These are phyloP conservation scores for Ataeniobius toweri DNA, from an alignment of 2,797 vertebrate genomes.

Conservation along the genomic window DNA sequence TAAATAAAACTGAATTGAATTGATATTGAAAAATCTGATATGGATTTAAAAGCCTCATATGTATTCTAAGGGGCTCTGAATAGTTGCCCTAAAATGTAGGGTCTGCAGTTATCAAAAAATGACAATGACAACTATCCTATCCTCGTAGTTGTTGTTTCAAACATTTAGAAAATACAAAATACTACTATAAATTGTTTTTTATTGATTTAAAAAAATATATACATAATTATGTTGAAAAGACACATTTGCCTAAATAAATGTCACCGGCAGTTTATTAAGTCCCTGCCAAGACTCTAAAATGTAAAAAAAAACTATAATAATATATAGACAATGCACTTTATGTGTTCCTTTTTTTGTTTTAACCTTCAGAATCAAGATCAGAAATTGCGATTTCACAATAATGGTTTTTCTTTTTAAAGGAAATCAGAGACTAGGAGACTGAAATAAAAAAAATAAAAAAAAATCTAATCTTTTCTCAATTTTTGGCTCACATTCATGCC, in stretches of 20 bases:
- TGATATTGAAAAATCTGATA: not conserved
- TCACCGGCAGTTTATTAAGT: not conserved
- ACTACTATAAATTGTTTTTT: no score
- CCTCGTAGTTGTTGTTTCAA: not conserved
- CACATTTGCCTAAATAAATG: not conserved
- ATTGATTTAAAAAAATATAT: no score
- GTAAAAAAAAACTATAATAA: not conserved
- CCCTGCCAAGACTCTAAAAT: not conserved
- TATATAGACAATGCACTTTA: not conserved
- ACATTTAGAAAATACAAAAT: no score
- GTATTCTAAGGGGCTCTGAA: not conserved
- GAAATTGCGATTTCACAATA: not conserved
- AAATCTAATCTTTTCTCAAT: not conserved
- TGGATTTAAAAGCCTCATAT: not conserved
- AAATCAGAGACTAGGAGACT: conserved; percentile 6
- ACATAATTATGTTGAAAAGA: not conserved
- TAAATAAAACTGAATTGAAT: no score
- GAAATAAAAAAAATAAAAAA: no score
- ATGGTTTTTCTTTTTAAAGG: not conserved
- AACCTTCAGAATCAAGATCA: not conserved
- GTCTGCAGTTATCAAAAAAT: not conserved
- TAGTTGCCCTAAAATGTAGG: not conserved
- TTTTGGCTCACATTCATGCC: conserved; percentile 13
- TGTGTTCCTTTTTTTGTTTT: not conserved
- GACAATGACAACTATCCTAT: not conserved